Conservation (phyloP, 2,113 vertebrate genomes). For the Urocitellus parryii region DNA sequence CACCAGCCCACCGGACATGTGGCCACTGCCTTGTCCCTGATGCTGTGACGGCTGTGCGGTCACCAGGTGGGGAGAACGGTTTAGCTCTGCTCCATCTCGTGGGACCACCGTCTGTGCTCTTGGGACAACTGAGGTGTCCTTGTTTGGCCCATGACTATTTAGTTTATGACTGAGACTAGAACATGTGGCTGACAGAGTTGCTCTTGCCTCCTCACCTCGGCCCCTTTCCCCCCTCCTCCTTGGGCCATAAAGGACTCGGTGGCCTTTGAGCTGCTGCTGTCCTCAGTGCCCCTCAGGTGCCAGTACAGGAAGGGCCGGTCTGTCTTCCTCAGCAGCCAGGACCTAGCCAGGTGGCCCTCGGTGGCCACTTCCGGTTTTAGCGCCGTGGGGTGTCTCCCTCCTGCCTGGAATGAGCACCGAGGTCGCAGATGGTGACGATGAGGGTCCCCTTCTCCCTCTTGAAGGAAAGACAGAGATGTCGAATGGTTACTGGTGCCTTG, state of each 20-base stretch:
- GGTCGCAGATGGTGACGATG: neutral
- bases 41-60: too few species aligned
- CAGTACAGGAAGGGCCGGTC: neutral
- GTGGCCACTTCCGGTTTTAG: neutral
- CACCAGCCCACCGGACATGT: neutral
- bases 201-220: neutral
- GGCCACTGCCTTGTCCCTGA: too few species aligned
- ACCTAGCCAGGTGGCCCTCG: neutral
- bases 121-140: neutral
- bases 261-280: neutral
- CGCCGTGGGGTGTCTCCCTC: neutral
- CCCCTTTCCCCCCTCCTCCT: neutral
- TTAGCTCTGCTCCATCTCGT: neutral
- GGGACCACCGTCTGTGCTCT: neutral
- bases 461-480: neutral
- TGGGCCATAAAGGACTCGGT: neutral
- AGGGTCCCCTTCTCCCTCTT: neutral
- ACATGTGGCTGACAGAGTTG: neutral
- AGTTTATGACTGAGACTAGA: neutral
- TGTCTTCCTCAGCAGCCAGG: neutral
- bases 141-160: neutral
- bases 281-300: neutral
- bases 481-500: neutral
- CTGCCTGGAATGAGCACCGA: neutral
- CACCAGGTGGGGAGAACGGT: neutral